Evolutionary conservation across 2,113 vertebrate species (phyloP), one percentile per base, ranked within the genome.

Genomic region (Cavia aperea): DNA sequence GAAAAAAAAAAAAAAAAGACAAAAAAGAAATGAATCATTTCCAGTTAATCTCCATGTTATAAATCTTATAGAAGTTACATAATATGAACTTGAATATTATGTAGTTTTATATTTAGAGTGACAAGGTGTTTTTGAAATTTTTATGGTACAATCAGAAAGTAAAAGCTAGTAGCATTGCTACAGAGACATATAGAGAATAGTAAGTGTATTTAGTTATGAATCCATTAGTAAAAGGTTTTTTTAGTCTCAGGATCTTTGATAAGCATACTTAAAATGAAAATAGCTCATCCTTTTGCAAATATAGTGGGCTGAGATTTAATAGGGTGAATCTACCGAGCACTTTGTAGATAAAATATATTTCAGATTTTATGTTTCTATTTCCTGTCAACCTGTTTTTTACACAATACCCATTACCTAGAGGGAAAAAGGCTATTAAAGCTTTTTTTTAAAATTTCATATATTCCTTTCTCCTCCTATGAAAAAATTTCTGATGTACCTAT

Each of bases 191-290:
- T 29, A 78, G 63, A 46, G 88, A 94, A 93, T 81, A 75, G 68
- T 72, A 91, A 93, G 5, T 68, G 81, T 86, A 70, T 79, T 94
- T 86, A 86, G 81, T 89, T 58, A 89, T 46, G 12, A 82, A 58
- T 93, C 82, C 66, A 92, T 92, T 96, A 92, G 19, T 63, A 68
- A 92, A 90, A 90, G 8, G 85, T 70, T 78, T 90, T 86, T 86
- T 95, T 93, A 54, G 77, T 75, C 66, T 84, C 39, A 89, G 21
- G 60, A 51, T 88, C 51, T 89, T 65, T 94, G 86, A 94, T 60
- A n/a, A 66, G 49, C 29, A 88, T 77, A 90, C 65, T 92, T 90
- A 72, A 93, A 96, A 87, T 93, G 78, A 46, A 96, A 92, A 92
- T 68, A 62, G 60, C 29, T 93, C 31, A 62, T 93, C 24, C 81